Evolutionary conservation across 2,113 vertebrate genomes (phyloP).

Genomic region (Montifringilla adamsi): DNA sequence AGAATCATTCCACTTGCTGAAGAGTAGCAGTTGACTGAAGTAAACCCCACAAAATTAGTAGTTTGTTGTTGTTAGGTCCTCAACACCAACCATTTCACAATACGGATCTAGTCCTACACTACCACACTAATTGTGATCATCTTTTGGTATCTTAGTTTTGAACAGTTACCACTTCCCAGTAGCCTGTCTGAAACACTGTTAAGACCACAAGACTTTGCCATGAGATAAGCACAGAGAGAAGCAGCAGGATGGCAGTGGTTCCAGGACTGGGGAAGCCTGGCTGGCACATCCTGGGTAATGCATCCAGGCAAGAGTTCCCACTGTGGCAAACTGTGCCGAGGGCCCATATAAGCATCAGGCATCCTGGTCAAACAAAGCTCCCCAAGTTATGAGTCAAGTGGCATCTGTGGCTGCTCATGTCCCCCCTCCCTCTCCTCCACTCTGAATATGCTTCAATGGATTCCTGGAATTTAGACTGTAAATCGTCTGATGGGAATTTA

Average conservation of each 20-base stretch:
- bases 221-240: background rate
- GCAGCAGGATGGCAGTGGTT: background rate
- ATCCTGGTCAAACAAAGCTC: background rate
- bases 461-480: background rate
- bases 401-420: background rate
- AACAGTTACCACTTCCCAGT: no score
- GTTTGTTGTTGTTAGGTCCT: background rate
- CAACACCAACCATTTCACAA: background rate
- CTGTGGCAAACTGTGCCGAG: background rate
- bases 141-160: background rate
- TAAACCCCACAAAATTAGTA: background rate
- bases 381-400: background rate
- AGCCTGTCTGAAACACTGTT: background rate
- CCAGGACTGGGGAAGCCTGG: background rate
- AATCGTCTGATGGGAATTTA: background rate
- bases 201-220: background rate
- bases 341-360: fast-evolving
- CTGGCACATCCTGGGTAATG: background rate
- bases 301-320: background rate
- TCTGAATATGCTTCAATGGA: background rate
- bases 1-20: background rate
- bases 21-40: background rate
- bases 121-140: background rate
- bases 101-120: background rate
- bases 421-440: background rate